Base-by-base conservation (phyloP, 2,888 invertebrate species). In the Hirudinaria manillensis region DNA sequence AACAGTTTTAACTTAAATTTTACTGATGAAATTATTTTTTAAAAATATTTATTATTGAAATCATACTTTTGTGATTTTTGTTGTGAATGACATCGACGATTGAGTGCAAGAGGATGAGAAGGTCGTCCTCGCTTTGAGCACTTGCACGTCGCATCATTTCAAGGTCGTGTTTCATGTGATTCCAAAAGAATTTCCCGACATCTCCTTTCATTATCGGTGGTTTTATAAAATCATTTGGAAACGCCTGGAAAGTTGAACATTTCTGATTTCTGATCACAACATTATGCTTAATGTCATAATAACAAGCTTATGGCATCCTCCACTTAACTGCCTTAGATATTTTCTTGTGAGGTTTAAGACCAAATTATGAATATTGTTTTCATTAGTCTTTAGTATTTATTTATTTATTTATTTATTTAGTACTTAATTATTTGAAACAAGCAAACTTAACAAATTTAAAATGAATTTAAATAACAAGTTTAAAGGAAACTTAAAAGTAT, bases 111-210 rank as follows among this genome's bases (percentile, higher is more conserved):
- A 82, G 76, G 7, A 82, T 76, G 24, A 80, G 71, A 32, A 80
- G 77, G 72, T 82, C 81, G 68, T 82, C 82, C 7, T 76, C 51
- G 75, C 81, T 80, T 29, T 76, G 77, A 1, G 79, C 80, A 2
- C 80, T 70, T 16, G 75, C 78, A 51, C 71, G 72, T 32, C 77
- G 76, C 29, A 82, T 36, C 21, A 79, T 78, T 27, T 79, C 75
- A 0, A 81, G 32, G 76, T 82, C 82, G 24, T 56, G 68, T 34
- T 74, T 61, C 51, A 82, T 79, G 76, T 82, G 82, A 6, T 79
- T 72, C 80, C 79, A 79, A 51, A 82, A 76, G 74, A 80, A 82
- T 19, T 71, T 61, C 0, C 73, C 55, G 10, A 80, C 74, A 2
- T 75, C 76, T 1, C 76, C 66, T 34, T 32, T 19, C 29, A 36